Conservation (phyloP, 2,113 vertebrate genomes). For the Megatriorchis doriae region DNA sequence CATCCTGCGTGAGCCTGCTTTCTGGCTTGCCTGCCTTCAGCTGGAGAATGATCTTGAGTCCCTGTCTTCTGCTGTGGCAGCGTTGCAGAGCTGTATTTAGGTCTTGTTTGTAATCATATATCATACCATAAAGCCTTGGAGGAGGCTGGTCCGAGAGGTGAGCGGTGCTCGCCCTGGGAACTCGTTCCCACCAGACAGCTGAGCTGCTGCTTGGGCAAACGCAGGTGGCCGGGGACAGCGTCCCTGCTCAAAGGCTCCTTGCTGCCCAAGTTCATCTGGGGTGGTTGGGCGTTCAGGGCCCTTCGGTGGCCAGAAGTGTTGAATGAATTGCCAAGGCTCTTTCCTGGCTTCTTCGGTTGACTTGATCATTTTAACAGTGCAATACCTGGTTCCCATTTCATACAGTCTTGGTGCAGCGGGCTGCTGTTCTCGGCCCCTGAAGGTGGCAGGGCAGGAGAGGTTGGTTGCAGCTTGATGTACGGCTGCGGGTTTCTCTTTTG, state of each 20-base stretch:
- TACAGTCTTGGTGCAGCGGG: background rate
- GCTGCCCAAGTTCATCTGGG: background rate
- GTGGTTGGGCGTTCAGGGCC: background rate
- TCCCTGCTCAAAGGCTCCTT: background rate
- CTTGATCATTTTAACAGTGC: background rate
- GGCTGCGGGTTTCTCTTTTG: background rate
- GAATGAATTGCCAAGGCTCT: background rate
- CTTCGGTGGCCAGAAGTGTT: background rate
- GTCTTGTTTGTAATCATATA: background rate
- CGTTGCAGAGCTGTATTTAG: background rate
- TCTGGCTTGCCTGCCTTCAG: background rate
- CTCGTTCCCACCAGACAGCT: background rate
- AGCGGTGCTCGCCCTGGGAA: background rate
- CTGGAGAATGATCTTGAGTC: accelerated
- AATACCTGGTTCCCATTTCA: background rate
- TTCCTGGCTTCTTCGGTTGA: background rate
- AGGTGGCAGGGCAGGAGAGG: background rate
- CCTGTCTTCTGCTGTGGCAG: background rate
- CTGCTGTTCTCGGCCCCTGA: background rate
- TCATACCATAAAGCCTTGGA: too few relatives aligned
- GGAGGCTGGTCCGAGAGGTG: background rate
- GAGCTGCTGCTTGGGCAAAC: background rate
- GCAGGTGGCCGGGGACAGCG: background rate
- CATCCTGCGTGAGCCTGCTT: accelerated
- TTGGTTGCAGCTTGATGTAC: accelerated